A percentile compares a stretch with the other conserved stretches of the same genome.
Evolutionary conservation across 1,140 invertebrate genomes (phyloP).

Genomic region (Psilanteris sp.): DNA sequence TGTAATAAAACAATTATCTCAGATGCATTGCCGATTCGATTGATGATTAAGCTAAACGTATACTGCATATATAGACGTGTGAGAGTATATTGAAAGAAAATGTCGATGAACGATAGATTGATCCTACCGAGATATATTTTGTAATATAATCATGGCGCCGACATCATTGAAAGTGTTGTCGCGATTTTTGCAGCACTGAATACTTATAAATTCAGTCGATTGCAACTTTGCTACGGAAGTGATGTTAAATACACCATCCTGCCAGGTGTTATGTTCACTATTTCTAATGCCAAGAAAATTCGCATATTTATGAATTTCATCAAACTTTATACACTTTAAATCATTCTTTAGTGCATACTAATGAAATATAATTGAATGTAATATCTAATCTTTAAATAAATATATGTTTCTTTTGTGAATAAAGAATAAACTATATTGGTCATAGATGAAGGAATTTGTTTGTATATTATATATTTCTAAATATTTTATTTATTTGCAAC

Average conservation of each 20-base stretch:
- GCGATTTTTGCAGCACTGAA: conserved; percentile 37
- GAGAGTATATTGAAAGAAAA: conserved; percentile 30
- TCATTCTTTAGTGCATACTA: too few relatives aligned
- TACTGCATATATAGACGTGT: neutral
- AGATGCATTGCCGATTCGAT: conserved; percentile 45
- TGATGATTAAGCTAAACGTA: conserved; percentile 38
- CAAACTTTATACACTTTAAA: conserved; percentile 2
- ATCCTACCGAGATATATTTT: conserved; percentile 51
- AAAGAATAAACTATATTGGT: too few relatives aligned
- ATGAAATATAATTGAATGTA: too few relatives aligned
- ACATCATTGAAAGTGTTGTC: conserved; percentile 55
- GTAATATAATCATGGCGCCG: conserved; percentile 52
- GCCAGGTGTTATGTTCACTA: conserved; percentile 29
- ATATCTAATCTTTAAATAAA: too few relatives aligned
- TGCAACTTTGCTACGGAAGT: conserved; percentile 33
- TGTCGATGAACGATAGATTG: conserved; percentile 52
- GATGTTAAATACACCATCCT: conserved; percentile 21
- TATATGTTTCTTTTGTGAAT: too few relatives aligned
- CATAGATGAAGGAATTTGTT: too few relatives aligned
- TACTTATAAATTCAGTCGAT: conserved; percentile 33
- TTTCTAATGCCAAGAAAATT: conserved; percentile 31
- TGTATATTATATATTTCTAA: too few relatives aligned
- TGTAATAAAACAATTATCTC: conserved; percentile 45
- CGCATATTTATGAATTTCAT: conserved; percentile 10
- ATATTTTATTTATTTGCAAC: too few relatives aligned